A percentile compares a stretch with the other conserved stretches of the same genome.
These are phyloP conservation scores for Leptinotarsa defecta DNA, from an alignment of 1,140 invertebrate species.

Conservation along the genomic window DNA sequence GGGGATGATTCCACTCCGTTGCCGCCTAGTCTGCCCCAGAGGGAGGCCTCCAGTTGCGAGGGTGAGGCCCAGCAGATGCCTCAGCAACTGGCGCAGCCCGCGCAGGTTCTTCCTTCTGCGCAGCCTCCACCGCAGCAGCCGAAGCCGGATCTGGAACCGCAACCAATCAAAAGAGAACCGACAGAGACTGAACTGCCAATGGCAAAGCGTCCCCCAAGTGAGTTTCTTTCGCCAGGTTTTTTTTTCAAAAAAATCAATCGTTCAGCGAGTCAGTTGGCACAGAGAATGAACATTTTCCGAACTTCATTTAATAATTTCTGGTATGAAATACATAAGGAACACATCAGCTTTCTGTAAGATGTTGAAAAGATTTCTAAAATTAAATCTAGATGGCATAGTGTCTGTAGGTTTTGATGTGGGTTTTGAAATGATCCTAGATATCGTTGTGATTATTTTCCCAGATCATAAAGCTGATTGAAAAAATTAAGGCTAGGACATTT, in stretches of 20 bases:
- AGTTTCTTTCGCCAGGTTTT: slow-evolving; percentile 53
- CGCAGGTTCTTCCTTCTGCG: slow-evolving; percentile 40
- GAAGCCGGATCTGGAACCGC: slow-evolving; percentile 44
- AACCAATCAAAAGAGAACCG: slow-evolving; percentile 57
- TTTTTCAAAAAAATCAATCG: background rate
- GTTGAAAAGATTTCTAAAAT: background rate
- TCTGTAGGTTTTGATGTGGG: too few species aligned
- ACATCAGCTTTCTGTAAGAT: background rate
- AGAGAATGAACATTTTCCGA: background rate
- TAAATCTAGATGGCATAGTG: too few species aligned
- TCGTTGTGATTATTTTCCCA: too few species aligned
- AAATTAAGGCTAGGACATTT: too few species aligned
- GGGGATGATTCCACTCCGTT: slow-evolving; percentile 51
- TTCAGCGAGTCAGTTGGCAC: too few species aligned
- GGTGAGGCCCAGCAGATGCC: slow-evolving; percentile 57
- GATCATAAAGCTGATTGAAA: too few species aligned
- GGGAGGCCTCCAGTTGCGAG: slow-evolving; percentile 55
- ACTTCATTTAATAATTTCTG: background rate
- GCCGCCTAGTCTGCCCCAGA: slow-evolving; percentile 49
- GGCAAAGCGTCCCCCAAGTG: slow-evolving; percentile 75
- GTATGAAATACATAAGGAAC: background rate
- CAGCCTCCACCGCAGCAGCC: slow-evolving; percentile 54
- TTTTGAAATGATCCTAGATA: too few species aligned
- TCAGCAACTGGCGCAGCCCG: slow-evolving; percentile 52
- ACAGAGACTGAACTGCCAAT: slow-evolving; percentile 62